These are phyloP conservation scores for Chelidonichthys spinosus DNA, from an alignment of 2,797 vertebrate species.

Conservation along the genomic window DNA sequence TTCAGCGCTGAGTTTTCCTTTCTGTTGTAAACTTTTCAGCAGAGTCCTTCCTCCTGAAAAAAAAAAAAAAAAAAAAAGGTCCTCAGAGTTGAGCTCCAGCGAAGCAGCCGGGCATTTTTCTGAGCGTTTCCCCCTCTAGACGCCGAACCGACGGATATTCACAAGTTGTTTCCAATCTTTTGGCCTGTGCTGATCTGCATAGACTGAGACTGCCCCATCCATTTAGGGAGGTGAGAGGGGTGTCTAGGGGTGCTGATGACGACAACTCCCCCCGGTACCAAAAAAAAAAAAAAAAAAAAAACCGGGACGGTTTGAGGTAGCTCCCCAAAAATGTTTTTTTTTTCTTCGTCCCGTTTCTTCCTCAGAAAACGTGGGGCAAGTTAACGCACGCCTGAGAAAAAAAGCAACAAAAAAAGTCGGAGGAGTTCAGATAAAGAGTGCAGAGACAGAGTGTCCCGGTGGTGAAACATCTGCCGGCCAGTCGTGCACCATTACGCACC, in stretches of 20 bases:
- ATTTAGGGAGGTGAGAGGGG: constrained; percentile 73
- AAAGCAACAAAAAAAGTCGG: constrained; percentile 30
- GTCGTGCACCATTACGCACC: constrained; percentile 77
- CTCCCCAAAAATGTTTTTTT: constrained; percentile 31
- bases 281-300: constrained; percentile 36
- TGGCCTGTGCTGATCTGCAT: constrained; percentile 82
- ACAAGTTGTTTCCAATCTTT: constrained; percentile 79
- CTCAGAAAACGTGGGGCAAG: constrained; percentile 52
- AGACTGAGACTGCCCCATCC: constrained; percentile 82
- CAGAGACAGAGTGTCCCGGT: constrained; percentile 71
- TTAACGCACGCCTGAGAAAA: constrained; percentile 63
- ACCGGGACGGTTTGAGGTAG: constrained; percentile 71
- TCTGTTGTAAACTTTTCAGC: constrained; percentile 66
- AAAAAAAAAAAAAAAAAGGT: constrained; percentile 40
- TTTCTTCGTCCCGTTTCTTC: constrained; percentile 35
- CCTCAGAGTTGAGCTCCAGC: constrained; percentile 70
- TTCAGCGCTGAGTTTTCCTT: constrained; percentile 68
- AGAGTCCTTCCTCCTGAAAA: constrained; percentile 57
- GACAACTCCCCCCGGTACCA: constrained; percentile 76
- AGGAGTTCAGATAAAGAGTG: constrained; percentile 65
- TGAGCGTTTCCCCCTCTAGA: constrained; percentile 62
- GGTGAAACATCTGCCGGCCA: constrained; percentile 79
- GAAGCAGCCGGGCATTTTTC: constrained; percentile 72
- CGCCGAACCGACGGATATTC: constrained; percentile 73
- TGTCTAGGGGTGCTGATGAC: constrained; percentile 79